These are phyloP conservation scores for Bradynema listronoti DNA, from an alignment of 1,140 invertebrate species.

Conservation along the genomic window DNA sequence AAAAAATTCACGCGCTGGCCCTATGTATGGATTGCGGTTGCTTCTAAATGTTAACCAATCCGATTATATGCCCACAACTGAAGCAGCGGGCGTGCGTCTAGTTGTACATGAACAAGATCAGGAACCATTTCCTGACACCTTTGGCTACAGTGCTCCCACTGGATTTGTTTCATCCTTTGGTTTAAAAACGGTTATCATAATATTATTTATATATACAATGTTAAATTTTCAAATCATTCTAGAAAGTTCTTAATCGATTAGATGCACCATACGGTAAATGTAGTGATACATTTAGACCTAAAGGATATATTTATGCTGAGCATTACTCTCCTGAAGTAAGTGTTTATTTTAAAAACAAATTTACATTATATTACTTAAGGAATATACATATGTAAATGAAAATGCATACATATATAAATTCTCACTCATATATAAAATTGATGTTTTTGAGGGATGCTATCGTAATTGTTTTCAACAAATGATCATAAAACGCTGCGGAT, in stretches of 20 bases:
- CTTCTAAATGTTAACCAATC: conserved; percentile 55
- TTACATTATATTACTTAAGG: too few relatives aligned
- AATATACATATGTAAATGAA: too few relatives aligned
- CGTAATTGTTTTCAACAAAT: conserved; percentile 57
- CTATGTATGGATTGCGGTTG: conserved; percentile 50
- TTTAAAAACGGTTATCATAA: conserved; percentile 55
- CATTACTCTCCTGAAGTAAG: conserved; percentile 54
- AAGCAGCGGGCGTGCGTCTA: conserved; percentile 53
- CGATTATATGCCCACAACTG: conserved; percentile 58
- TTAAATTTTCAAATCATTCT: conserved; percentile 16
- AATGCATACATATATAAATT: conserved; percentile 8
- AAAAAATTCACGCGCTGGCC: conserved; percentile 48
- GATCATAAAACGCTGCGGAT: conserved; percentile 44
- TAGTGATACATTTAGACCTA: conserved; percentile 50
- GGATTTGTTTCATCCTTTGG: conserved; percentile 58
- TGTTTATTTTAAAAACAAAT: too few relatives aligned
- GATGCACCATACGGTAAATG: conserved; percentile 52
- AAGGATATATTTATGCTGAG: conserved; percentile 55
- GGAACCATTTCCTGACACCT: conserved; percentile 57
- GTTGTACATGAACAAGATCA: conserved; percentile 58
- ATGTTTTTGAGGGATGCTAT: conserved; percentile 53
- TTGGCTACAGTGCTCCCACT: conserved; percentile 53
- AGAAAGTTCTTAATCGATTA: conserved; percentile 56
- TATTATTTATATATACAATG: not conserved
- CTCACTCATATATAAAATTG: not conserved